These are phyloP conservation scores for Halcyon malimbica DNA, from an alignment of 2,113 vertebrate species.

Conservation along the genomic window DNA sequence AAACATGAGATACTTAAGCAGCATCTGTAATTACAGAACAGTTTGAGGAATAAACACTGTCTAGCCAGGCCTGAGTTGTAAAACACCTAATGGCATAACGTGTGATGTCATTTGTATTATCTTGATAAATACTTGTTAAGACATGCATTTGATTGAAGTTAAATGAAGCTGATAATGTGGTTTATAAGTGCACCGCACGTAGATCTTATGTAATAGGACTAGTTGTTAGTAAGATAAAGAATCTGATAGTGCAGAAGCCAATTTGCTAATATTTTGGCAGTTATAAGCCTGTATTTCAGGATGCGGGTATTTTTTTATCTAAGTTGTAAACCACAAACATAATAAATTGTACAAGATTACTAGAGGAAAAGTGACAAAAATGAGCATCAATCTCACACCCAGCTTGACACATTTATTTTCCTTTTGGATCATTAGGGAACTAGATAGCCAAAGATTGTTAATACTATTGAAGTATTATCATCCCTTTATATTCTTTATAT, in stretches of 20 bases:
- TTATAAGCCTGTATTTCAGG: neutral
- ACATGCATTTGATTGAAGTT: slow-evolving; percentile 38
- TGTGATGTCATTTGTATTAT: slow-evolving; percentile 48
- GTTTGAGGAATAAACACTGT: slow-evolving; percentile 60
- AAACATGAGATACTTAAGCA: slow-evolving; percentile 6
- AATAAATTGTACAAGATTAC: neutral
- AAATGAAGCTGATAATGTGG: slow-evolving; percentile 36
- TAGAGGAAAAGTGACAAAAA: neutral
- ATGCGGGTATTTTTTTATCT: neutral
- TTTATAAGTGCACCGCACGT: neutral
- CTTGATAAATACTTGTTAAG: slow-evolving; percentile 54
- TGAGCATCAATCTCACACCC: neutral
- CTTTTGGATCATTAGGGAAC: neutral
- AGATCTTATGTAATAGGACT: slow-evolving; percentile 19
- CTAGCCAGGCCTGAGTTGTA: slow-evolving; percentile 65
- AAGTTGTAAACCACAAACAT: neutral
- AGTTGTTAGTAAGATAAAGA: neutral
- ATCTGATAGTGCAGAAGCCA: neutral
- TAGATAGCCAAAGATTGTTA: neutral
- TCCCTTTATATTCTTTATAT: neutral
- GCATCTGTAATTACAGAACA: slow-evolving; percentile 32
- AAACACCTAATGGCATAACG: slow-evolving; percentile 50
- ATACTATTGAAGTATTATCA: neutral
- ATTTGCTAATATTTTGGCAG: slow-evolving; percentile 5
- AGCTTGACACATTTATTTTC: neutral